phyloP scores from a whole-genome alignment of 2,113 vertebrate genomes.

The Oncorhynchus kisutch region DNA sequence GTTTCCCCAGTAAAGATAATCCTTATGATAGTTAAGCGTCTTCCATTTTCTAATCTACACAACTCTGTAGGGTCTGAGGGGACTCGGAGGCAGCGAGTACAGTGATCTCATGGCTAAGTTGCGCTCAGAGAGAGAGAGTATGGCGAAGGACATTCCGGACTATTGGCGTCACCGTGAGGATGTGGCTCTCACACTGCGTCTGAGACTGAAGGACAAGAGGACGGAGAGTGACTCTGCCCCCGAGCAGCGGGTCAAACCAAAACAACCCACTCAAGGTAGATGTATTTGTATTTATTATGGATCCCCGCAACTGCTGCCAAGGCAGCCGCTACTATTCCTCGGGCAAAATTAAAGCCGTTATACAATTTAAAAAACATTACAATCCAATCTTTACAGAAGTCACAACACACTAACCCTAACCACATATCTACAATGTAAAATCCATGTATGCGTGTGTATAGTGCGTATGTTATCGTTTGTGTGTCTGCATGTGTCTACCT shows the following conservation, averaged over 20 bases:
- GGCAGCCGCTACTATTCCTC: too few relatives aligned
- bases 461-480: too few relatives aligned
- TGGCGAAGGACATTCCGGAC: conserved; percentile 37
- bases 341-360: too few relatives aligned
- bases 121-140: conserved; percentile 36
- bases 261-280: conserved; percentile 54
- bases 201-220: conserved; percentile 39
- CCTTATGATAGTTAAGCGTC: background rate
- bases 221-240: conserved; percentile 27
- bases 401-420: too few relatives aligned
- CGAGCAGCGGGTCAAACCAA: conserved; percentile 37
- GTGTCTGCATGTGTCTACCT: too few relatives aligned
- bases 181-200: conserved; percentile 36
- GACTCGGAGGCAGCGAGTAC: conserved; percentile 54
- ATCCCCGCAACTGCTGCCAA: too few relatives aligned
- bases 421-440: too few relatives aligned
- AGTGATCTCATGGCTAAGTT: conserved; percentile 44
- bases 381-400: too few relatives aligned
- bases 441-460: too few relatives aligned
- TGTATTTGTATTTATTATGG: too few relatives aligned
- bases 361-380: too few relatives aligned
- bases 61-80: conserved; percentile 45
- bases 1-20: background rate
- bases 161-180: conserved; percentile 56
- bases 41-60: background rate